Evolutionary conservation across 2,888 invertebrate genomes (phyloP).

Genomic region (Hemaris fuciformis): DNA sequence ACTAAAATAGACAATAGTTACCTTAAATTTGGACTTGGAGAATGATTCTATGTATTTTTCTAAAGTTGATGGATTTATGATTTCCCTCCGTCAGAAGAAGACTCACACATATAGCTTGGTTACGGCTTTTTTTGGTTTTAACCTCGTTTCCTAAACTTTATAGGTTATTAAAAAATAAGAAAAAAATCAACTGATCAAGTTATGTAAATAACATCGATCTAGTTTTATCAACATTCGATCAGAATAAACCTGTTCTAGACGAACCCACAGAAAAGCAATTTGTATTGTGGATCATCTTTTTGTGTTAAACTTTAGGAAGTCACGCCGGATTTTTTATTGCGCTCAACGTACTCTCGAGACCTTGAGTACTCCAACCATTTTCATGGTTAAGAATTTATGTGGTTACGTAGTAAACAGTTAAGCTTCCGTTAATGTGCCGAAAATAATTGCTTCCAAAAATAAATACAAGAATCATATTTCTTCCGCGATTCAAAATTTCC

Average conservation of each 20-base stretch:
- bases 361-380: conserved; percentile 1
- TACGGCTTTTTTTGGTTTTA: not conserved
- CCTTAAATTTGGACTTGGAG: not conserved
- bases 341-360: not conserved
- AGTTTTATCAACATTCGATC: not conserved
- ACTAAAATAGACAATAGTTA: not conserved
- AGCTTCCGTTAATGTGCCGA: not conserved
- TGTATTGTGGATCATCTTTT: not conserved
- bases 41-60: not conserved
- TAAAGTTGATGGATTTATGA: not conserved
- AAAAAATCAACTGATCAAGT: too few relatives aligned
- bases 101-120: not conserved
- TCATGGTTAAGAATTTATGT: not conserved
- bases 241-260: not conserved
- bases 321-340: conserved; percentile 1
- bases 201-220: too few relatives aligned
- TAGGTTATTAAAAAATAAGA: too few relatives aligned
- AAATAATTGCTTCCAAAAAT: not conserved
- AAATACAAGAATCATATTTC: not conserved
- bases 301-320: not conserved
- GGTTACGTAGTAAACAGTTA: not conserved
- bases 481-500: not conserved
- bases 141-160: not conserved
- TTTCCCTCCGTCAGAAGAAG: not conserved
- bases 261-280: not conserved